Evolutionary conservation across 2,113 vertebrate species (phyloP).

Genomic region (Periophthalmodon schlosseri): DNA sequence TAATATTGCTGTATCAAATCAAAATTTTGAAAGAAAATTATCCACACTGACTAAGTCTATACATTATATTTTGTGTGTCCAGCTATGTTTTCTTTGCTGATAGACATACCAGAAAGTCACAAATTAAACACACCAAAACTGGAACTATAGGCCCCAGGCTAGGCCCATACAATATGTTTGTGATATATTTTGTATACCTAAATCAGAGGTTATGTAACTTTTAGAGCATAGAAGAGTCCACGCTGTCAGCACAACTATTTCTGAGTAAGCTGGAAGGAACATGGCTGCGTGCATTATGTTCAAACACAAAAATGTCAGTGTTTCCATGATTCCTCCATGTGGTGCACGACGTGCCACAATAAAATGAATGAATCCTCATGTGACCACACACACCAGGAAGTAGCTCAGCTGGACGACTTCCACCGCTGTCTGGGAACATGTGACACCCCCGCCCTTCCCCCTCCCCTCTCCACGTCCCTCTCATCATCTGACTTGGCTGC

Average conservation of each 20-base stretch:
- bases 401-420: constrained; percentile 45
- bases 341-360: constrained; percentile 25
- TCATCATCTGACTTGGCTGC: constrained; percentile 56
- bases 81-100: background rate
- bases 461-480: background rate
- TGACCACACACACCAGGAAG: constrained; percentile 65
- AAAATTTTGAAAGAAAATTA: no score
- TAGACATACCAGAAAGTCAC: background rate
- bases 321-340: constrained; percentile 46
- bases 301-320: constrained; percentile 10
- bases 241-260: background rate
- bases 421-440: constrained; percentile 55
- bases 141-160: background rate
- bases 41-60: no score
- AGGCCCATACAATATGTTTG: background rate
- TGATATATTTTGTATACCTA: background rate
- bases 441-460: constrained; percentile 26
- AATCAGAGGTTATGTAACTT: background rate
- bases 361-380: constrained; percentile 64
- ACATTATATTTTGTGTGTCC: no score
- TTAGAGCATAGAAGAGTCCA: background rate
- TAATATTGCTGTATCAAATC: no score
- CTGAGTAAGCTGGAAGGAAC: constrained; percentile 4
- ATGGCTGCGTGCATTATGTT: background rate
- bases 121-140: background rate